phyloP scores from a whole-genome alignment of 2,888 invertebrate genomes.

The Agriopis leucophaearia region DNA sequence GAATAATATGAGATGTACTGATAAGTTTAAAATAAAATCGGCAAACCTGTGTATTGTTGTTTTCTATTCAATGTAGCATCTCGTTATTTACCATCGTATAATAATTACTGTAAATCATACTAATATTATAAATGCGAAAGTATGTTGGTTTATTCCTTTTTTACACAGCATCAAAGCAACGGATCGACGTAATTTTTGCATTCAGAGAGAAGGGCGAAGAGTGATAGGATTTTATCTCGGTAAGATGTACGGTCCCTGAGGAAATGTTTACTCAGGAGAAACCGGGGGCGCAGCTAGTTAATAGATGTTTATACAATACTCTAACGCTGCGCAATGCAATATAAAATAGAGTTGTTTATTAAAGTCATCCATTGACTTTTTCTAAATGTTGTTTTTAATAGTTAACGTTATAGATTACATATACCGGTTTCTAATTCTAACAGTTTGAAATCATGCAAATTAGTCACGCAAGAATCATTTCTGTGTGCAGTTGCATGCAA shows the following conservation, averaged over 20 bases:
- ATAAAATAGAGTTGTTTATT: background rate
- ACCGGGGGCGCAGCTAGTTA: background rate
- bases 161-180: too few relatives aligned
- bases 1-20: conserved; percentile 30
- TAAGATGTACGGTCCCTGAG: background rate
- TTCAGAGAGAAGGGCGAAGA: too few relatives aligned
- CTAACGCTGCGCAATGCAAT: too few relatives aligned
- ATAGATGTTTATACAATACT: too few relatives aligned
- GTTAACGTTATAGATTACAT: conserved; percentile 4
- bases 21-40: conserved; percentile 18
- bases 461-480: conserved; percentile 5
- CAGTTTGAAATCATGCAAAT: conserved; percentile 16
- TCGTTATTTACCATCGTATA: conserved; percentile 5
- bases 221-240: too few relatives aligned
- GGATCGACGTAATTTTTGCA: too few relatives aligned
- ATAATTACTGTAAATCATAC: background rate
- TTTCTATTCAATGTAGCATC: conserved; percentile 22
- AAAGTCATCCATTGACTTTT: background rate
- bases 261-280: background rate
- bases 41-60: conserved; percentile 16
- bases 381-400: background rate
- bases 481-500: conserved; percentile 22
- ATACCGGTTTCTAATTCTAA: conserved; percentile 1
- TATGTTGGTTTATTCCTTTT: too few relatives aligned
- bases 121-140: background rate